phyloP scores from a whole-genome alignment of 2,797 vertebrate genomes.

The Chiloscyllium punctatum region DNA sequence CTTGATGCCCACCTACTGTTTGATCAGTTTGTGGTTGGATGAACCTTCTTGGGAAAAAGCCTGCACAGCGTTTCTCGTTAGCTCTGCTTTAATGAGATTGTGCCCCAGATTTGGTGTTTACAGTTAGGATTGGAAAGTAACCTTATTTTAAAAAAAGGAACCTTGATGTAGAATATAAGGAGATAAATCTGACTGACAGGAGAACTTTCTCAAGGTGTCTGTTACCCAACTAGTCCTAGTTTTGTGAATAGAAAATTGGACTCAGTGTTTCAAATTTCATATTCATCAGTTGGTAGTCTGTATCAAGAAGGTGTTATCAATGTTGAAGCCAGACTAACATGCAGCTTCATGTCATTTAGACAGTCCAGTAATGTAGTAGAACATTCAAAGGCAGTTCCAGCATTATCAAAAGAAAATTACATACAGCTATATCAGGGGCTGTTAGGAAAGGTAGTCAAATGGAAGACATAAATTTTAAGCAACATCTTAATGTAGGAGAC shows the following conservation, averaged over 20 bases:
- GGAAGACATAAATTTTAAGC: background rate
- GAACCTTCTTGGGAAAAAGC: no score
- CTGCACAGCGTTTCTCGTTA: no score
- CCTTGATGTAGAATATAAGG: background rate
- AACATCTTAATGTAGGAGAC: background rate
- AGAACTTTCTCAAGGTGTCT: background rate
- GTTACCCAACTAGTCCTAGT: background rate
- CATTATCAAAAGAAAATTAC: background rate
- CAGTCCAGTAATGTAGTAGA: background rate
- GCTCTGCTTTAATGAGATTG: no score
- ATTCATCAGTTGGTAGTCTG: background rate
- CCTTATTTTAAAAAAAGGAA: background rate
- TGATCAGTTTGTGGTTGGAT: no score
- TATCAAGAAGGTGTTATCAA: background rate
- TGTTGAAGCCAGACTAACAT: background rate
- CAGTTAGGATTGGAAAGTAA: no score
- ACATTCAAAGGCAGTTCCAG: background rate
- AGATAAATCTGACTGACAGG: background rate
- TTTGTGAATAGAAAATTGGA: background rate
- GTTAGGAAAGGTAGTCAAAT: background rate
- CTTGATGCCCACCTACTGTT: no score
- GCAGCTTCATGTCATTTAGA: background rate
- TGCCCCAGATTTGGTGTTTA: no score
- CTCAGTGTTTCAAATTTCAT: background rate
- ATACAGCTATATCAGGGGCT: background rate